These are phyloP conservation scores for Dugesia japonica DNA, from an alignment of 2,888 invertebrate species.

Conservation along the genomic window DNA sequence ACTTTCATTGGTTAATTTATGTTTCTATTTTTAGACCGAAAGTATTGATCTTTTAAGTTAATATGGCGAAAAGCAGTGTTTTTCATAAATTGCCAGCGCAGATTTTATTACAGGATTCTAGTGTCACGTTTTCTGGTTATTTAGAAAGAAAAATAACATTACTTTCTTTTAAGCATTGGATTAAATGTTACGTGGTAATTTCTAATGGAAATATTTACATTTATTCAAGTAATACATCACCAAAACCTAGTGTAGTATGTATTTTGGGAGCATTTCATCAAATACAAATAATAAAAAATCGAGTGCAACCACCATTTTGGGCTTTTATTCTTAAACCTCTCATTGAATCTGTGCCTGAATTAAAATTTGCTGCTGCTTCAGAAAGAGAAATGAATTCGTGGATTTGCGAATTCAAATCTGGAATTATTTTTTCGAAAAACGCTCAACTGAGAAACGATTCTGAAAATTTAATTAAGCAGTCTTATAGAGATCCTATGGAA, in stretches of 20 bases:
- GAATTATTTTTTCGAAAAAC: not conserved
- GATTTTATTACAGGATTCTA: not conserved
- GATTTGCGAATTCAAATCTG: not conserved
- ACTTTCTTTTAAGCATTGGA: not conserved
- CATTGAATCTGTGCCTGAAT: not conserved
- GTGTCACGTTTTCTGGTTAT: not conserved
- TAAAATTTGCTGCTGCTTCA: not conserved
- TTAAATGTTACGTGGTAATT: not conserved
- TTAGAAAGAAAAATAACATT: not conserved
- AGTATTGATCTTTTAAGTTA: not conserved
- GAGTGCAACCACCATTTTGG: not conserved
- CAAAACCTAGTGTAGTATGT: not conserved
- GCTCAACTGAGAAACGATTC: not conserved
- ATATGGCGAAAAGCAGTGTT: not conserved
- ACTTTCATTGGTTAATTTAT: not conserved
- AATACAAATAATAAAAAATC: not conserved
- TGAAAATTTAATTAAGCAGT: not conserved
- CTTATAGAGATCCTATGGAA: not conserved
- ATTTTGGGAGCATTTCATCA: not conserved
- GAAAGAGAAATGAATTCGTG: not conserved
- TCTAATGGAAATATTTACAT: constrained; percentile 6
- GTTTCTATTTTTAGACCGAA: not conserved
- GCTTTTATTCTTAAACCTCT: not conserved
- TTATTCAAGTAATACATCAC: not conserved
- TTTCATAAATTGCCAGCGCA: constrained; percentile 5